phyloP scores from a whole-genome alignment of 2,888 invertebrate species.

The Sthenelais limicola region DNA sequence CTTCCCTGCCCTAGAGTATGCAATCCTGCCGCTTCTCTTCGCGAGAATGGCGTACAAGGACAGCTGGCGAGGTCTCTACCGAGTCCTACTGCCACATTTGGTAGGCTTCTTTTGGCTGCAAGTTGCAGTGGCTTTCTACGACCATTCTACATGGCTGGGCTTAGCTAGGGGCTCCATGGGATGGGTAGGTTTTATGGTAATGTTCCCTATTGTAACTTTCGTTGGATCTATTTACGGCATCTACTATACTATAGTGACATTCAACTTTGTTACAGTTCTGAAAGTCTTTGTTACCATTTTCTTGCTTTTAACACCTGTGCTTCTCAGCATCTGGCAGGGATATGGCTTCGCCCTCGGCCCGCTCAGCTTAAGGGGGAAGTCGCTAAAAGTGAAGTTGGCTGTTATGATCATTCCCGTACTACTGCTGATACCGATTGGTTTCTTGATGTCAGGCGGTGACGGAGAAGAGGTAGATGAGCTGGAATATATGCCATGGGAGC shows the following conservation, averaged over 20 bases:
- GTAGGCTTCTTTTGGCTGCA: constrained; percentile 41
- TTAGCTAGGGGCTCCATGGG: constrained; percentile 40
- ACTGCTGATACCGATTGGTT: neutral
- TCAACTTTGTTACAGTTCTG: constrained; percentile 32
- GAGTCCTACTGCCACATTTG: constrained; percentile 31
- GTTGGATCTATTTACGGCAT: constrained; percentile 33
- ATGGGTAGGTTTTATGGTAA: constrained; percentile 19
- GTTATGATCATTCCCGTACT: constrained; percentile 3
- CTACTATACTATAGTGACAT: constrained; percentile 12
- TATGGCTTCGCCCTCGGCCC: constrained; percentile 18
- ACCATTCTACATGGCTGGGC: constrained; percentile 39
- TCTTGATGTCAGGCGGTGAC: neutral
- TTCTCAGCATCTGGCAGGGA: constrained; percentile 30
- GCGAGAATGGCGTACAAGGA: constrained; percentile 22
- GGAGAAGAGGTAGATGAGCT: neutral
- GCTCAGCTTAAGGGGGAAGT: constrained; percentile 23
- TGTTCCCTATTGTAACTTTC: constrained; percentile 26
- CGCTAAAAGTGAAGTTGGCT: constrained; percentile 21
- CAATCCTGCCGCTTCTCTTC: constrained; percentile 28
- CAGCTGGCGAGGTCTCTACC: constrained; percentile 18
- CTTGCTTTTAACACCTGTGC: constrained; percentile 6
- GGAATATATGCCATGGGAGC: constrained; percentile 15
- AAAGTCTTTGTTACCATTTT: constrained; percentile 25
- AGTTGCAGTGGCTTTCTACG: constrained; percentile 29
- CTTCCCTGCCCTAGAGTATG: constrained; percentile 30